phyloP scores from a whole-genome alignment of 2,113 vertebrate genomes.

The Bettongia penicillata region DNA sequence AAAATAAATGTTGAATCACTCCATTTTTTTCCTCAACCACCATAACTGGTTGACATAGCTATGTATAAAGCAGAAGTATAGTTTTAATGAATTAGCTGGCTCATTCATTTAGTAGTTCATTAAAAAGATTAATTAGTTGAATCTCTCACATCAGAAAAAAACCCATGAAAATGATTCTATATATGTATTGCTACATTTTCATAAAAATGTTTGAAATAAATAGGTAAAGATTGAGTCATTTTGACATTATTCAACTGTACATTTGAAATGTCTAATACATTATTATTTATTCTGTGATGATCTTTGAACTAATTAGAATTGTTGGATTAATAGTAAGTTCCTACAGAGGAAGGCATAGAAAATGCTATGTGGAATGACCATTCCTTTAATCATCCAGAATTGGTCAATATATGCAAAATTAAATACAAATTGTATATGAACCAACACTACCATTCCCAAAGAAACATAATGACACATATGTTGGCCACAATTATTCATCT shows the following conservation, averaged over 20 bases:
- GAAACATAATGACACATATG: neutral
- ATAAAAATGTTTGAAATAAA: neutral
- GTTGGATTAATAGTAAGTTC: neutral
- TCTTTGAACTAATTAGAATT: neutral
- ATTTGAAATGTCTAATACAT: neutral
- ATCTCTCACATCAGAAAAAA: constrained; percentile 5
- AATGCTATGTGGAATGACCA: neutral
- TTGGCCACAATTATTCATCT: neutral
- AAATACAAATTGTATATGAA: neutral
- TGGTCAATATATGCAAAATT: neutral
- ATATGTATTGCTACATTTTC: neutral
- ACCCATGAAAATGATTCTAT: neutral
- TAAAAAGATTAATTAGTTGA: neutral
- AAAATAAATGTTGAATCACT: constrained; percentile 7
- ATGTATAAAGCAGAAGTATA: neutral
- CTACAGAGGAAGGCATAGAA: neutral
- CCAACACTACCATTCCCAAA: neutral
- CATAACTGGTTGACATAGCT: neutral
- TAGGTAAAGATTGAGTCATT: neutral
- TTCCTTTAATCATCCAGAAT: neutral
- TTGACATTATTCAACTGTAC: neutral
- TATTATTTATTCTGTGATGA: neutral
- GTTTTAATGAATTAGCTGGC: neutral
- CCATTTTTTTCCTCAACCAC: neutral
- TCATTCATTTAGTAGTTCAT: neutral